Base-by-base conservation (phyloP, 2,888 invertebrate genomes). In the Terebella lapidaria region DNA sequence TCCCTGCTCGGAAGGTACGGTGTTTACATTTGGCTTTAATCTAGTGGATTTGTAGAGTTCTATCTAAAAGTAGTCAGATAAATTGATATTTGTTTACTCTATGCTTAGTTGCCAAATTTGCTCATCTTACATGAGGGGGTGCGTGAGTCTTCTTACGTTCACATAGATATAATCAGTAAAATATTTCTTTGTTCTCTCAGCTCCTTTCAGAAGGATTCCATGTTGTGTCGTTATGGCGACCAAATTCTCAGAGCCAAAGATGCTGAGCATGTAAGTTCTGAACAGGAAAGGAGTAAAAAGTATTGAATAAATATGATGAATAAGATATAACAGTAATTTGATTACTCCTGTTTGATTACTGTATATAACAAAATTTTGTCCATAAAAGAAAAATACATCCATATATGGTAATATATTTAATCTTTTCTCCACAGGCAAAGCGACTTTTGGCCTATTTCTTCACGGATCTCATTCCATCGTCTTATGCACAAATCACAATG, bases 1-100 rank as follows among this genome's bases (percentile, higher is more conserved):
- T 63, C 71, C 1, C 63, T 72, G 5, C 62, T 76, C 20, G 69
- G 72, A 29, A 45, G 53, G 62, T 62, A 52, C n/a, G n/a, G 53
- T 35, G n/a, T 15, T 35, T 35, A 35, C n/a, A 35, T 10, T 35
- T 15, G 42, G n/a, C n/a, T 35, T 35, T 35, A 35, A 15, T 35
- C n/a, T 10, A 35, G 10, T 35, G n/a, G 10, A n/a, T 35, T n/a
- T n/a, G n/a, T n/a, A n/a, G n/a, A n/a, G n/a, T n/a, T n/a, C n/a
- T n/a, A n/a, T n/a, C n/a, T n/a, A n/a, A n/a, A n/a, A n/a, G n/a
- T n/a, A n/a, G n/a, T n/a, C n/a, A n/a, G n/a, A n/a, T n/a, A n/a
- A n/a, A n/a, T n/a, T n/a, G n/a, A n/a, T n/a, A n/a, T n/a, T n/a
- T n/a, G n/a, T n/a, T n/a, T n/a, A n/a, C n/a, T n/a, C n/a, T n/a